phyloP scores from a whole-genome alignment of 2,113 vertebrate genomes.

The Labrus mixtus region DNA sequence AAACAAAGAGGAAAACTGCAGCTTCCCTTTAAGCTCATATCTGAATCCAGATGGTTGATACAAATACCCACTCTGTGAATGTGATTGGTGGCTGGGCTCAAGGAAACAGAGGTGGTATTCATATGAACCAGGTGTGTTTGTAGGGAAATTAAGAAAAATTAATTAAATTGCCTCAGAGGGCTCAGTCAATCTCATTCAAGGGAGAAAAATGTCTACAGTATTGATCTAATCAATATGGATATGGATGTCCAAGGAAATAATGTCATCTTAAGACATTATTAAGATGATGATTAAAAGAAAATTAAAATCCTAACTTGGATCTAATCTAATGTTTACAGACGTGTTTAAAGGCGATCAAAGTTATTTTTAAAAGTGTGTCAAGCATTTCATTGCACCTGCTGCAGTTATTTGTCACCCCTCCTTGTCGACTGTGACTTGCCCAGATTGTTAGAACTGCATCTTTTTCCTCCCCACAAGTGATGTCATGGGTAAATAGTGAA shows the following conservation, averaged over 20 bases:
- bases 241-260: no score
- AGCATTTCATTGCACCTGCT: background rate
- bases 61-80: background rate
- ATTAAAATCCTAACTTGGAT: no score
- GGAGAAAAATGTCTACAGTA: no score
- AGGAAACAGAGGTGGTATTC: background rate
- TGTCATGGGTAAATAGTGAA: conserved; percentile 6
- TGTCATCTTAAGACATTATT: no score
- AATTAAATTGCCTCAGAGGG: conserved; percentile 23
- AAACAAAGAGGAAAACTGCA: background rate
- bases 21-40: background rate
- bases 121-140: conserved; percentile 15
- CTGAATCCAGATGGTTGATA: background rate
- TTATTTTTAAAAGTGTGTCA: background rate
- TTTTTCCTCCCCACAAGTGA: background rate
- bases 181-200: background rate
- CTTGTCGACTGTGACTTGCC: conserved; percentile 1
- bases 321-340: no score
- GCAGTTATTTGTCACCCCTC: background rate
- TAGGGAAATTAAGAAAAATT: conserved; percentile 37
- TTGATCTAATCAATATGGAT: no score
- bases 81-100: background rate
- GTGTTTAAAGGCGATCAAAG: no score
- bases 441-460: conserved; percentile 7
- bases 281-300: no score